Percentiles rank a stretch among this genome's conserved stretches.
phyloP scores from a whole-genome alignment of 2,113 vertebrate genomes.

The Plecotus auritus region DNA sequence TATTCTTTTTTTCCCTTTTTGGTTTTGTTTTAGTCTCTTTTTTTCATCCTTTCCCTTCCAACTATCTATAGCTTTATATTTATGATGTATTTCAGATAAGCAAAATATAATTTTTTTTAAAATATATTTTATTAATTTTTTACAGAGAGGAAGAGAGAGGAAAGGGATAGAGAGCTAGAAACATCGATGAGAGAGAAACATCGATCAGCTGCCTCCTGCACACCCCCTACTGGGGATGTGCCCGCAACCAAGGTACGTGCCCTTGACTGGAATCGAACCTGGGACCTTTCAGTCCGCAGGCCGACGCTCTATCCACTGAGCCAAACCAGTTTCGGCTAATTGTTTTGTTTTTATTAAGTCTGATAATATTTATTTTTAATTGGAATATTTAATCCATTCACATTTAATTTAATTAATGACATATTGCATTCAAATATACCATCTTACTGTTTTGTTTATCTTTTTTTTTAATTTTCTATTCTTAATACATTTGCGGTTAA shows the following conservation, averaged over 20 bases:
- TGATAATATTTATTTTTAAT: constrained; percentile 13
- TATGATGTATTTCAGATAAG: neutral
- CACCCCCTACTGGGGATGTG: too few relatives aligned
- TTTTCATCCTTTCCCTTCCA: neutral
- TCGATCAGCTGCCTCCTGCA: too few relatives aligned
- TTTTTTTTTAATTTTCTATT: constrained; percentile 27
- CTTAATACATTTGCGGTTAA: neutral
- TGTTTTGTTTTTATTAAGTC: neutral
- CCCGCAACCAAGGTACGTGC: too few relatives aligned
- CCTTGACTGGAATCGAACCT: too few relatives aligned
- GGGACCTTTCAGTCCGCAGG: too few relatives aligned
- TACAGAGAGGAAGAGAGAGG: too few relatives aligned
- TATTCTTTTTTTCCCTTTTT: neutral
- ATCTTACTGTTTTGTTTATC: neutral
- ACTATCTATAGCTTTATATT: neutral
- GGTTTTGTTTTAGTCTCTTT: neutral
- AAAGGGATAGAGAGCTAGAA: too few relatives aligned
- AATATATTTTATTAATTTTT: too few relatives aligned
- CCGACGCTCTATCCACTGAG: too few relatives aligned
- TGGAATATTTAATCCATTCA: constrained; percentile 7
- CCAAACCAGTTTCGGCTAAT: too few relatives aligned
- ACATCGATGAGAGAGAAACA: too few relatives aligned
- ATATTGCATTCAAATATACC: neutral
- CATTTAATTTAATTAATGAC: constrained; percentile 30
- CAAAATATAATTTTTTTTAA: neutral